Conservation (phyloP, 37 sponge, comb jelly and placozoan genomes). For the Beroe forskalii region DNA sequence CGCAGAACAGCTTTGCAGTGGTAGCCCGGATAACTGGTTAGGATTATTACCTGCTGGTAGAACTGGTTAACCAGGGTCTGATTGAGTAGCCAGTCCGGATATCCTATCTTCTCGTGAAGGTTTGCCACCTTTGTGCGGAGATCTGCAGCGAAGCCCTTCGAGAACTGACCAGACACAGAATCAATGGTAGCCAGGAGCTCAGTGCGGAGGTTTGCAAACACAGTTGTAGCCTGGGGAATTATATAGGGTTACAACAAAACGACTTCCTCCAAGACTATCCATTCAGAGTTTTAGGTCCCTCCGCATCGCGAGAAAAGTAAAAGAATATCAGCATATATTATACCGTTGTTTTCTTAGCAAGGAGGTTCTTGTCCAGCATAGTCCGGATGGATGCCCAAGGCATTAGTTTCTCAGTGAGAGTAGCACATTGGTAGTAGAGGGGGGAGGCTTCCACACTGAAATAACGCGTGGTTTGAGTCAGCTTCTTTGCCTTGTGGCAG, state of each 20-base stretch:
- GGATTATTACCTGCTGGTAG: too few species aligned
- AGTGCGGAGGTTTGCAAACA: constrained; percentile 4
- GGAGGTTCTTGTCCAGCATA: not conserved
- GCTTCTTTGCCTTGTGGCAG: too few species aligned
- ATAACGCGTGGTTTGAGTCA: too few species aligned
- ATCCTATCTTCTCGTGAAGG: constrained; percentile 32
- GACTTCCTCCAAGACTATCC: too few species aligned
- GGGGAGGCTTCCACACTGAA: constrained; percentile 25
- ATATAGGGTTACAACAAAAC: too few species aligned
- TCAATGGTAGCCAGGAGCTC: constrained; percentile 2
- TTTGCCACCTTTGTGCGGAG: not conserved
- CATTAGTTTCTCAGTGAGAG: constrained; percentile 55
- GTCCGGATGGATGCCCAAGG: constrained; percentile 31
- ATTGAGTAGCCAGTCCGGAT: constrained; percentile 42
- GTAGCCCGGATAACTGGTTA: too few species aligned
- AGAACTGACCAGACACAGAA: not conserved
- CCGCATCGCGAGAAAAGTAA: too few species aligned
- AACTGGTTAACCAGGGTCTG: constrained; percentile 8
- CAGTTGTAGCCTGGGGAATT: constrained; percentile 5
- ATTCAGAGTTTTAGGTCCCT: too few species aligned
- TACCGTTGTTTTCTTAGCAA: constrained; percentile 56
- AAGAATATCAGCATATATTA: too few species aligned
- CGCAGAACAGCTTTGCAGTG: too few species aligned
- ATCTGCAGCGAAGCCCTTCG: not conserved
- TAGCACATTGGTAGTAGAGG: constrained; percentile 56